Evolutionary conservation across 1,140 invertebrate genomes (phyloP), one percentile per base, ranked within the genome.

Genomic region (Lucilia sericata): DNA sequence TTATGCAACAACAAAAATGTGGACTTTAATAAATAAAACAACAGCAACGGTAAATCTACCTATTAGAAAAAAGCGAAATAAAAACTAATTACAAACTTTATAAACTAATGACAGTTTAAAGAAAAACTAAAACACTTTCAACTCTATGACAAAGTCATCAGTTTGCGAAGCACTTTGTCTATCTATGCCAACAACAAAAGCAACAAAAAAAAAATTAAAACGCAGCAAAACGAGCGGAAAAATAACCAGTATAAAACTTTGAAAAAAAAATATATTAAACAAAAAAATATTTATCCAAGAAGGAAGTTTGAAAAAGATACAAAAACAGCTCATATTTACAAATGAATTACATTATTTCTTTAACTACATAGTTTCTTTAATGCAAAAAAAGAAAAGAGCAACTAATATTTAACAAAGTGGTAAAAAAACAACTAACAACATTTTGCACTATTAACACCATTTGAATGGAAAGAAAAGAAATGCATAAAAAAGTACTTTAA

Each of bases 381-480:
- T 25, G 65, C 10, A 25, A 70, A 70, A 3, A 70, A 70, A 70
- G 19, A 8, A 70, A 70, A 70, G 19, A 70, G n/a, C 13, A 70
- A 70, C 21, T 12, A 70, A 19, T 60, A 3, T 12, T n/a, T 60
- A n/a, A 60, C 55, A 60, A 60, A n/a, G 55, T 60, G n/a, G 55
- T n/a, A 60, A 60, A 60, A 60, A 1, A 36, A 75, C 14, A n/a
- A 51, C 19, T 17, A 36, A 75, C 14, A n/a, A 51, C 19, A 80
- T 51, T 47, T 49, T 80, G 76, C 76, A 80, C 76, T 49, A 80
- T 80, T 80, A 80, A 51, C 76, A 80, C 76, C 76, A 80, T 80
- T 80, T 80, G 76, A 51, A 70, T 70, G 0, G 17, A 17, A 42
- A 2, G 25, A 12, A 76, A 7, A 42, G 30, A 36, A 36, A 76